A percentile compares a stretch with the other conserved stretches of the same genome.
These are phyloP conservation scores for Eulacestoma nigropectus DNA, from an alignment of 2,113 vertebrate species.

Conservation along the genomic window DNA sequence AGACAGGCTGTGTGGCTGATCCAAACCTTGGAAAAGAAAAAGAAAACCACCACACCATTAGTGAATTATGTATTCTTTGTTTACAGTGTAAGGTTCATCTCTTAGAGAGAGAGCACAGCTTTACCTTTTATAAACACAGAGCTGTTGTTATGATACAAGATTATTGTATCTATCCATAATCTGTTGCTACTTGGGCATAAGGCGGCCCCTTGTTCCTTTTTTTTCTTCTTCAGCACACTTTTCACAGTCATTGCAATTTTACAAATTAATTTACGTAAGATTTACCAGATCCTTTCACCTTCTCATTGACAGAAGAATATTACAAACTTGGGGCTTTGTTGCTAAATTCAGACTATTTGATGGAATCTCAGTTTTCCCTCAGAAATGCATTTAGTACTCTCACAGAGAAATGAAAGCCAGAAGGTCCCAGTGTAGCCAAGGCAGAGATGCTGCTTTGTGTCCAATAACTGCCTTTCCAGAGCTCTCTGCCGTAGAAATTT, in stretches of 20 bases:
- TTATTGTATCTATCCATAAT: background rate
- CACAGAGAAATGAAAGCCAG: background rate
- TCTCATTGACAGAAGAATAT: background rate
- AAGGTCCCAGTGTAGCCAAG: background rate
- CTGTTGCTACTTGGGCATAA: background rate
- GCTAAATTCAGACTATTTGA: background rate
- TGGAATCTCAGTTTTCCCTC: background rate
- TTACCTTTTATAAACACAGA: background rate
- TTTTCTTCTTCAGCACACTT: background rate
- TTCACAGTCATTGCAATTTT: background rate
- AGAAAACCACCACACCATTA: background rate
- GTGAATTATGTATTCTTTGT: background rate
- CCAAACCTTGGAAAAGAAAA: slow-evolving; percentile 73
- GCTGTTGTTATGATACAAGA: background rate
- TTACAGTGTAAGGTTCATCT: background rate
- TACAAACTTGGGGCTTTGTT: background rate
- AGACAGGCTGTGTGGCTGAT: slow-evolving; percentile 90
- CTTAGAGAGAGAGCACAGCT: background rate
- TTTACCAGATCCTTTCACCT: background rate
- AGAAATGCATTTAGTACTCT: background rate
- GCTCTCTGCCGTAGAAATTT: background rate
- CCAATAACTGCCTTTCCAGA: background rate
- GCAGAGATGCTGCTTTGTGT: background rate
- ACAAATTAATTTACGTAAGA: background rate
- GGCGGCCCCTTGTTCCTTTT: background rate